Percentiles rank a stretch among this genome's conserved stretches.
phyloP scores from a whole-genome alignment of 2,888 invertebrate species.

The Lasioglossum malachurum region DNA sequence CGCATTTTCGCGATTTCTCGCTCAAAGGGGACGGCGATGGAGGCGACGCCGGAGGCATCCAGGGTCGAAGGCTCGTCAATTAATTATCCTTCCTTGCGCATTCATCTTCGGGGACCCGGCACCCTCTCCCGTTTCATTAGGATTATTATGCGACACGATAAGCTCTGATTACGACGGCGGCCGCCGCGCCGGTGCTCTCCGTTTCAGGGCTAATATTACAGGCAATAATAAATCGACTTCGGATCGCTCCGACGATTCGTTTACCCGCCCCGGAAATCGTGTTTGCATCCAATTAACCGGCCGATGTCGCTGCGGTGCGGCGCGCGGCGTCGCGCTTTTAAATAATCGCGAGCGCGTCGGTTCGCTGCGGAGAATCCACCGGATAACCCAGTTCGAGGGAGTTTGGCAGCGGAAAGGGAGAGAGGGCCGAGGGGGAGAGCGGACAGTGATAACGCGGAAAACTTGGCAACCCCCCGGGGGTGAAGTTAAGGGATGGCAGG shows the following conservation, averaged over 20 bases:
- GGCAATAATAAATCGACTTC: constrained; percentile 38
- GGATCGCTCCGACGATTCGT: constrained; percentile 21
- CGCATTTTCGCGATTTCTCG: constrained; percentile 20
- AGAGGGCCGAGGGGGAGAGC: neutral
- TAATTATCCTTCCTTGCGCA: constrained; percentile 72
- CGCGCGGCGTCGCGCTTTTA: neutral
- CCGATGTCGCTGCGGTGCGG: neutral
- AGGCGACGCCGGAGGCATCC: constrained; percentile 22
- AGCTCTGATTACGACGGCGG: constrained; percentile 66
- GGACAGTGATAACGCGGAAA: constrained; percentile 9
- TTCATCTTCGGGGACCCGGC: constrained; percentile 68
- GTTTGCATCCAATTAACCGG: constrained; percentile 27
- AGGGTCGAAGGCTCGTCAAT: constrained; percentile 65
- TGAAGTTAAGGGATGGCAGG: neutral
- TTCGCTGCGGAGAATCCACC: neutral
- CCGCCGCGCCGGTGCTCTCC: constrained; percentile 37
- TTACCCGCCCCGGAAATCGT: neutral
- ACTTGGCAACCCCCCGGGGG: neutral
- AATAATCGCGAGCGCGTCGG: constrained; percentile 1
- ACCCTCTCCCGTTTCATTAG: constrained; percentile 66
- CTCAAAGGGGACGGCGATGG: neutral
- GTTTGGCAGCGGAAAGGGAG: neutral
- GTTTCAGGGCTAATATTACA: constrained; percentile 61
- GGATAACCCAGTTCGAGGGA: constrained; percentile 1
- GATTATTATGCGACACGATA: constrained; percentile 71